Evolutionary conservation across 2,797 vertebrate genomes (phyloP), one percentile per base, ranked within the genome.

Genomic region (Xenops minutus): DNA sequence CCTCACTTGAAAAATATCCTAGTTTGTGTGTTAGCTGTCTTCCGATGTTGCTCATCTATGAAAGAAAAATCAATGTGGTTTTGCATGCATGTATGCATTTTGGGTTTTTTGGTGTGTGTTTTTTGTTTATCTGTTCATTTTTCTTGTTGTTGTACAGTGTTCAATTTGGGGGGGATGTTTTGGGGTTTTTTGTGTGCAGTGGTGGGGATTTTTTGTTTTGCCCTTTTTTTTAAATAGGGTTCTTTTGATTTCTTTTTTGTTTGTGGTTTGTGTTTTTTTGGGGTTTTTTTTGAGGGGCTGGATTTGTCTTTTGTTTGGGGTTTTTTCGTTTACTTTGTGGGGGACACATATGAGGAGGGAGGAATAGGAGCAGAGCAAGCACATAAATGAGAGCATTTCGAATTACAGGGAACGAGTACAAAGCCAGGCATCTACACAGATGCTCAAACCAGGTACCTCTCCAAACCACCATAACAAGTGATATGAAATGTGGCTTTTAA

Each of bases 111-210:
- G 11, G 11, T 41, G 26, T 52, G 29, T 54, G 29, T 32, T 9
- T 61, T 43, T 44, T n/a, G 30, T 63, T 44, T 23, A 30, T 7
- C 43, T 43, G 39, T 7, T 64, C 24, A 15, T 15, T 24, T 64
- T 64, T 26, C 11, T 34, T 49, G 11, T 9, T 34, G 7, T 24
- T 85, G 27, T 51, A 72, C 6, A 5, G 0, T n/a, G 17, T 22
- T 88, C 18, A 6, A 6, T 22, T 46, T 85, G 21, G 5, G 7
- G 9, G 12, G 7, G 3, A 3, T 29, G 15, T 12, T 64, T 19
- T 6, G 3, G 3, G 9, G 1, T 2, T 12, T 59, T 71, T 24
- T 22, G 14, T 46, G 17, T 7, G 11, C 49, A 5, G 18, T 11
- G 30, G 14, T 15, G 2, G 6, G 26, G 18, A 32, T 54, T 54